phyloP scores from a whole-genome alignment of 2,797 vertebrate genomes.

The Periophthalmus magnuspinnatus region DNA sequence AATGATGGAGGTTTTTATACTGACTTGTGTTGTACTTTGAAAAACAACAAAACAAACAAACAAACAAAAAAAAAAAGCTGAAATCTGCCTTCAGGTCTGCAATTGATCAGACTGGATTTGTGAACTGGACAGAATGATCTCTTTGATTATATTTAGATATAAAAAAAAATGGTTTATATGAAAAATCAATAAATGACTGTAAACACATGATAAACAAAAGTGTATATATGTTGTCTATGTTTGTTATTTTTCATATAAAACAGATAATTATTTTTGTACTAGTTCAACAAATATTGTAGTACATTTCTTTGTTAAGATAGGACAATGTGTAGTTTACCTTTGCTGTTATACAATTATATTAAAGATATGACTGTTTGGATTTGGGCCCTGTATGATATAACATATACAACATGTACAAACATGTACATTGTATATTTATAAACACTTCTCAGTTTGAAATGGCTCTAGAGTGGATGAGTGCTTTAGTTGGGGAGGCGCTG shows the following conservation, averaged over 20 bases:
- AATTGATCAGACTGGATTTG: not conserved
- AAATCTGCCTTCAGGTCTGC: not conserved
- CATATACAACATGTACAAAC: not conserved
- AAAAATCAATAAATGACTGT: no score
- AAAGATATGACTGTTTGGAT: not conserved
- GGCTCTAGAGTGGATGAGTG: not conserved
- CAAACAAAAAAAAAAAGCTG: not conserved
- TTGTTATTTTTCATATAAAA: not conserved
- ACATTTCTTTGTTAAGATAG: not conserved
- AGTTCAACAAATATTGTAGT: not conserved
- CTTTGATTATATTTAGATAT: no score
- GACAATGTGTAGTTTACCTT: not conserved
- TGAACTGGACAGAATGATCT: not conserved
- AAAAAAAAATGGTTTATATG: no score
- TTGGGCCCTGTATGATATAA: not conserved
- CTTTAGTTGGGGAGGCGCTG: slow-evolving; percentile 13
- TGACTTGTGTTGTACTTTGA: not conserved
- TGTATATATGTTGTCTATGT: not conserved
- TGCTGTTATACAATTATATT: not conserved
- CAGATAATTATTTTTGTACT: not conserved
- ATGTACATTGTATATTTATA: not conserved
- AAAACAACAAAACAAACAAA: no score
- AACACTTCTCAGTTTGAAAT: not conserved
- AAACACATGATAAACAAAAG: no score
- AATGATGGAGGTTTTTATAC: not conserved